Percentiles rank a stretch among this genome's conserved stretches.
Evolutionary conservation across 2,113 vertebrate genomes (phyloP).

Genomic region (Pitta sordida): DNA sequence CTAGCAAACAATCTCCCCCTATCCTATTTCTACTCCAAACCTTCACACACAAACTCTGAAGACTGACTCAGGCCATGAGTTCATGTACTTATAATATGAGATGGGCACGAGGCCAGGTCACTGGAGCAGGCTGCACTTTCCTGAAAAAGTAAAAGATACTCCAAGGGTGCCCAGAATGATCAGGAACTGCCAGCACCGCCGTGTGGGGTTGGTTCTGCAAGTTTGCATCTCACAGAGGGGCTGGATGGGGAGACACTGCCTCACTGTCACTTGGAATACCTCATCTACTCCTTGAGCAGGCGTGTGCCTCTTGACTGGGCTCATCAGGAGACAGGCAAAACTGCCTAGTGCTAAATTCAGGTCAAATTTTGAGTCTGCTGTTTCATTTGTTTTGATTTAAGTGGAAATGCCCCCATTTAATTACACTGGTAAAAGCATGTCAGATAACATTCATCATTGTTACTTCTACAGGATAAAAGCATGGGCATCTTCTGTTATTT

Average conservation of each 20-base stretch:
- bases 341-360: not conserved
- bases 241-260: rapidly evolving
- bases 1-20: conserved; percentile 28
- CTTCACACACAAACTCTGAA: not conserved
- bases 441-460: not conserved
- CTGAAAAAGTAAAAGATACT: not conserved
- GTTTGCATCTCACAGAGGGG: not conserved
- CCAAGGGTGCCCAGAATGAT: rapidly evolving
- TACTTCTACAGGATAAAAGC: not conserved
- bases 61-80: not conserved
- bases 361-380: not conserved
- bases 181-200: not conserved
- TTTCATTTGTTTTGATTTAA: not conserved
- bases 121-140: not conserved
- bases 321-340: not conserved
- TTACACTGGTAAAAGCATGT: not conserved
- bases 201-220: rapidly evolving
- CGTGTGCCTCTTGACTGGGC: rapidly evolving
- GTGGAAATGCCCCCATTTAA: not conserved
- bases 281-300: not conserved
- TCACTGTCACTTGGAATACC: not conserved
- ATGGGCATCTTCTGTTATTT: not conserved
- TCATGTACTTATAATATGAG: not conserved
- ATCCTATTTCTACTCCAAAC: conserved; percentile 16
- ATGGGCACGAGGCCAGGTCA: not conserved